Evolutionary conservation across 2,888 invertebrate genomes (phyloP).

Genomic region (Plagiodera versicolora): DNA sequence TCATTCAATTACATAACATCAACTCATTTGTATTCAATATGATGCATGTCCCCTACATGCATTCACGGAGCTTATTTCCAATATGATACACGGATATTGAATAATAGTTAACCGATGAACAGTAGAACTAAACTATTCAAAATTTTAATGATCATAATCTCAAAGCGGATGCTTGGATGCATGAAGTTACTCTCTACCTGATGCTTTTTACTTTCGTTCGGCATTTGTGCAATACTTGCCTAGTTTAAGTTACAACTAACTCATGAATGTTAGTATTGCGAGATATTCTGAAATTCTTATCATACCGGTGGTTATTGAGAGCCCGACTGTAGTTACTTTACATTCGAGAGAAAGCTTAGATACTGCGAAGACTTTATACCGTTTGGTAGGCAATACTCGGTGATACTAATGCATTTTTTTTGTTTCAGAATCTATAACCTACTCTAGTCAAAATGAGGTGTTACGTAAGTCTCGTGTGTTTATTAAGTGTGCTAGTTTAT

Average conservation of each 20-base stretch:
- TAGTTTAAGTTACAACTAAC: neutral
- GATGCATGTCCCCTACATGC: too few relatives aligned
- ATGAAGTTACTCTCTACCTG: neutral
- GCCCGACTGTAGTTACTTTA: neutral
- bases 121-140: too few relatives aligned
- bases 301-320: conserved; percentile 8
- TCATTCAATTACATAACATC: too few relatives aligned
- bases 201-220: neutral
- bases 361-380: conserved; percentile 7
- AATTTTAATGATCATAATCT: too few relatives aligned
- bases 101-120: too few relatives aligned
- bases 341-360: conserved; percentile 17
- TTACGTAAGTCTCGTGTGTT: conserved; percentile 54
- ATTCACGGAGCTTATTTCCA: too few relatives aligned
- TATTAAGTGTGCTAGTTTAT: conserved; percentile 51
- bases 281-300: conserved; percentile 4
- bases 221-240: neutral
- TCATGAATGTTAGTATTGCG: conserved; percentile 11
- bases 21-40: too few relatives aligned
- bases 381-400: neutral
- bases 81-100: too few relatives aligned
- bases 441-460: conserved; percentile 56
- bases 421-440: conserved; percentile 53
- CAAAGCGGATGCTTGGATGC: too few relatives aligned
- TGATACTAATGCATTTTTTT: conserved; percentile 32